These are phyloP conservation scores for Portevinia maculata DNA, from an alignment of 2,888 invertebrate genomes.

Conservation along the genomic window DNA sequence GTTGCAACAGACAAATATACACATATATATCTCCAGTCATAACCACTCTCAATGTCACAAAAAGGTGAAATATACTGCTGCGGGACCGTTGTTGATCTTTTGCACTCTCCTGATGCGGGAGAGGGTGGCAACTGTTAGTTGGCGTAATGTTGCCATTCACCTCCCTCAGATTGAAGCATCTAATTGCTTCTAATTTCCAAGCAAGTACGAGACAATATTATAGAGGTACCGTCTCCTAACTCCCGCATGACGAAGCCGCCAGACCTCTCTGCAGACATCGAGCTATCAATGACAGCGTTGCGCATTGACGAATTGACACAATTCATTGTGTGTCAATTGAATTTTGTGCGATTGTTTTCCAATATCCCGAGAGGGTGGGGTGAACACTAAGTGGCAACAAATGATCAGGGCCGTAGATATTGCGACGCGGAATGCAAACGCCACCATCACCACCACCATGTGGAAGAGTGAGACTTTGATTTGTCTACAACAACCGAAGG, in stretches of 20 bases:
- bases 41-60: background rate
- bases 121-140: conserved; percentile 6
- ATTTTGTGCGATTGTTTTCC: conserved; percentile 59
- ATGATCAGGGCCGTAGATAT: conserved; percentile 49
- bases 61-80: conserved; percentile 8
- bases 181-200: conserved; percentile 69
- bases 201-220: conserved; percentile 56
- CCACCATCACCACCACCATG: conserved; percentile 21
- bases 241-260: conserved; percentile 63
- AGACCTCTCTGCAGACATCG: conserved; percentile 7
- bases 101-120: conserved; percentile 24
- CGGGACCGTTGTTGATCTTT: conserved; percentile 15
- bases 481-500: conserved; percentile 44
- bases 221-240: conserved; percentile 57
- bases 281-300: conserved; percentile 13
- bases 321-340: conserved; percentile 73
- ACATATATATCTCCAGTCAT: conserved; percentile 12
- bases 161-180: conserved; percentile 46
- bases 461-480: conserved; percentile 58
- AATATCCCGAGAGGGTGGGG: conserved; percentile 33
- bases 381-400: conserved; percentile 43
- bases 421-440: conserved; percentile 14
- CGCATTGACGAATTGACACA: conserved; percentile 67
- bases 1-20: conserved; percentile 16
- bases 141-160: conserved; percentile 45